Conservation (phyloP, 2,888 invertebrate species). For the Calliopum simillimum region DNA sequence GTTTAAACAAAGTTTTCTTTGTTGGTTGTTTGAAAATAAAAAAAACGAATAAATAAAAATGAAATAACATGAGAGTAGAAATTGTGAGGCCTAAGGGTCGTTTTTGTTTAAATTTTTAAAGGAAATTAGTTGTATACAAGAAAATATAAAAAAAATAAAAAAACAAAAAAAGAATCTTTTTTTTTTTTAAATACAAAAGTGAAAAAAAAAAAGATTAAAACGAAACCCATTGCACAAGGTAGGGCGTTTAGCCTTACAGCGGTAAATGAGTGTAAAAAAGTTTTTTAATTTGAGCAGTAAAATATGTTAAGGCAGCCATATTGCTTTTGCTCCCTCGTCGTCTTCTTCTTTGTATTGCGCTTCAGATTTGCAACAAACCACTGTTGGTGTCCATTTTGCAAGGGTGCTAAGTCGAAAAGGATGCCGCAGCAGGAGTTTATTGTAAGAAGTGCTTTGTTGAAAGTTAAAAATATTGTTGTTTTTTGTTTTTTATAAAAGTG, state of each 20-base stretch:
- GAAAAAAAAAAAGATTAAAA: background rate
- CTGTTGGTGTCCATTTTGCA: too few species aligned
- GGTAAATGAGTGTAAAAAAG: conserved; percentile 14
- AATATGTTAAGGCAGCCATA: conserved; percentile 4
- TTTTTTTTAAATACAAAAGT: background rate
- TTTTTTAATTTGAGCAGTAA: conserved; percentile 17
- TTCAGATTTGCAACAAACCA: too few species aligned
- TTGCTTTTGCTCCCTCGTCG: too few species aligned
- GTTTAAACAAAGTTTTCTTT: conserved; percentile 17
- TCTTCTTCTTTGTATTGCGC: too few species aligned
- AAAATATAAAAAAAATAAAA: background rate
- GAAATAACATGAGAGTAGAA: conserved; percentile 21
- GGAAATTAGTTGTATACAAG: conserved; percentile 16
- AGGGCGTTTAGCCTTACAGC: background rate
- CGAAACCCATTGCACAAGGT: background rate
- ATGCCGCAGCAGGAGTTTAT: too few species aligned
- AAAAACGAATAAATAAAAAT: conserved; percentile 13
- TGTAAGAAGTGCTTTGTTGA: too few species aligned
- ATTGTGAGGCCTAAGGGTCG: conserved; percentile 33
- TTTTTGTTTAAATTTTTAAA: conserved; percentile 30
- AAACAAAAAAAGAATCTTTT: background rate
- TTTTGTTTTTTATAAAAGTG: too few species aligned
- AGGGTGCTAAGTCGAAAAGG: too few species aligned
- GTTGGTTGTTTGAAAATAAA: conserved; percentile 14
- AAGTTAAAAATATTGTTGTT: too few species aligned